Conservation (phyloP, 2,797 vertebrate species). For the Schizothorax lantsangensis region DNA sequence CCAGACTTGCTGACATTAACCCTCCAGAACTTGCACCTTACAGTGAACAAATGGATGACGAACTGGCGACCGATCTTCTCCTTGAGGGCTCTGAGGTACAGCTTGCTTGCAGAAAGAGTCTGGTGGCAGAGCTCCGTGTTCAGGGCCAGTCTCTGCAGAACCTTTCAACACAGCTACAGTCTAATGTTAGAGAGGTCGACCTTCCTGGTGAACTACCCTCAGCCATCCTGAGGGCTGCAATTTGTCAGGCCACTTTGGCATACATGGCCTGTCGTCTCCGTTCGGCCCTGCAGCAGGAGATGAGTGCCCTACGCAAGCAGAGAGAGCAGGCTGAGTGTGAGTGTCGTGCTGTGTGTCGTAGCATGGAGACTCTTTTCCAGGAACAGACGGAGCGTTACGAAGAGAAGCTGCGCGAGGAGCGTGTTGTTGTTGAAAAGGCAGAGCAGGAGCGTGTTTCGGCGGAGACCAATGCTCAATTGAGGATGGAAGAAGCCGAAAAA, state of each 20-base stretch:
- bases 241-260: conserved; percentile 85
- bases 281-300: conserved; percentile 78
- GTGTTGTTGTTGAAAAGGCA: conserved; percentile 76
- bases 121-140: conserved; percentile 81
- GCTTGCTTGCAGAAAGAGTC: conserved; percentile 75
- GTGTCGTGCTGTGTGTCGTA: conserved; percentile 71
- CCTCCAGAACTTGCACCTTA: conserved; percentile 69
- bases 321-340: conserved; percentile 77
- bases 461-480: conserved; percentile 76
- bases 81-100: conserved; percentile 66
- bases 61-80: conserved; percentile 36
- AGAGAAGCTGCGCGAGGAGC: conserved; percentile 77
- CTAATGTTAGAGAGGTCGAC: conserved; percentile 69
- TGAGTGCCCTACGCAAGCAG: conserved; percentile 58
- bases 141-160: conserved; percentile 79
- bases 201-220: conserved; percentile 61
- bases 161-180: conserved; percentile 78
- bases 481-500: conserved; percentile 76
- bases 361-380: conserved; percentile 72
- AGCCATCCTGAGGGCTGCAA: conserved; percentile 75
- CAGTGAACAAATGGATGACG: conserved; percentile 63
- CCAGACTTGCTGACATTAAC: conserved; percentile 69
- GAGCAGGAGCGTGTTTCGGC: conserved; percentile 78
- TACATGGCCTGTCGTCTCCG: conserved; percentile 83
- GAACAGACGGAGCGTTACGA: conserved; percentile 77